A percentile compares a stretch with the other conserved stretches of the same genome.
These are phyloP conservation scores for Tipula vernalis DNA, from an alignment of 2,888 invertebrate species.

Conservation along the genomic window DNA sequence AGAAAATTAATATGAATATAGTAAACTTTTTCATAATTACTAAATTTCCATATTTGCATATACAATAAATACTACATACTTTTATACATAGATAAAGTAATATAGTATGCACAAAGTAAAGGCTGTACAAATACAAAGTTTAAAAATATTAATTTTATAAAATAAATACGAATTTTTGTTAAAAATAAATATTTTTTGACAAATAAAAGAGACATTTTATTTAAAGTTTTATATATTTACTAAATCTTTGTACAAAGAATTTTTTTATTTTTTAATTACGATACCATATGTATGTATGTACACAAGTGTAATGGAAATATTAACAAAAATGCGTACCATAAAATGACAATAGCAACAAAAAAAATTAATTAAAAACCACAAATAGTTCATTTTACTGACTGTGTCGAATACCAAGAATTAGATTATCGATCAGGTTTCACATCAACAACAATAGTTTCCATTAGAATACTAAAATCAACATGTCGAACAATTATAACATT, in stretches of 20 bases:
- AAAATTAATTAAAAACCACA: not conserved
- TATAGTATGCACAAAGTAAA: constrained; percentile 4
- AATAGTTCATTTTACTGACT: not conserved
- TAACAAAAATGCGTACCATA: no score
- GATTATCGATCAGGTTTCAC: not conserved
- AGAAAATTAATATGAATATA: not conserved
- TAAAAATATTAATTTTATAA: not conserved
- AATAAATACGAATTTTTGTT: not conserved
- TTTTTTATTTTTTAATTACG: not conserved
- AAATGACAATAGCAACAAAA: no score
- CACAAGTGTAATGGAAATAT: no score
- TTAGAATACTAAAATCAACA: not conserved
- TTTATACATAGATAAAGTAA: not conserved
- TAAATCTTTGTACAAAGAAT: not conserved
- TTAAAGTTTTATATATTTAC: not conserved
- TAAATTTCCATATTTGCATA: not conserved
- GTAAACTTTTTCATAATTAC: not conserved
- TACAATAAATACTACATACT: not conserved
- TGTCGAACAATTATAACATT: not conserved
- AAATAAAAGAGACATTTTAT: not conserved
- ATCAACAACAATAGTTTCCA: not conserved
- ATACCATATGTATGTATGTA: no score
- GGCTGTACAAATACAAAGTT: not conserved
- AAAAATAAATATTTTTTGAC: not conserved
- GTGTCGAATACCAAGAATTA: no score